Evolutionary conservation across 2,888 invertebrate species (phyloP).

Genomic region (Rhagonycha lutea): DNA sequence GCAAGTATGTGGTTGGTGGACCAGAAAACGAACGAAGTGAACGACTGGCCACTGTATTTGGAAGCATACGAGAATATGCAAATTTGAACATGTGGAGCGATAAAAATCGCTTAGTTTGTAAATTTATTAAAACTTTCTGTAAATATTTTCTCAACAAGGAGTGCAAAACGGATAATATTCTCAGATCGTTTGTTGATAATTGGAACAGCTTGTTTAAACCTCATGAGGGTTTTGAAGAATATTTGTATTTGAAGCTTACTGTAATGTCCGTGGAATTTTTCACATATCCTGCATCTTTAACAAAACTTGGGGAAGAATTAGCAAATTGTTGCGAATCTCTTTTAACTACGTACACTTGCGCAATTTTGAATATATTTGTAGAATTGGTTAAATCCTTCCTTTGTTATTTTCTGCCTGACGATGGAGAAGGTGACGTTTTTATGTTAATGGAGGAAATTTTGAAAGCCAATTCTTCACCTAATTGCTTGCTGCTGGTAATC

Average conservation of each 20-base stretch:
- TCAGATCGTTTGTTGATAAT: not conserved
- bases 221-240: constrained; percentile 10
- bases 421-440: not conserved
- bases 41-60: not conserved
- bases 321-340: not conserved
- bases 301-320: not conserved
- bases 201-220: constrained; percentile 7
- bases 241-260: constrained; percentile 5
- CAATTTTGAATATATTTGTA: not conserved
- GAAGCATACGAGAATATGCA: not conserved
- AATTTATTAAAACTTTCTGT: not conserved
- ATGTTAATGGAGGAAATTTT: not conserved
- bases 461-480: not conserved
- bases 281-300: not conserved
- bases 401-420: not conserved
- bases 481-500: not conserved
- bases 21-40: not conserved
- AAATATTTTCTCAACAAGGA: not conserved
- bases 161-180: not conserved
- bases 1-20: not conserved
- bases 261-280: not conserved
- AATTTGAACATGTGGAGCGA: not conserved
- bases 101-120: not conserved
- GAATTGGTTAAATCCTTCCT: not conserved
- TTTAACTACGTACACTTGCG: not conserved